Base-by-base conservation (phyloP, 2,888 invertebrate genomes). In the Leptopilina drosophilae region DNA sequence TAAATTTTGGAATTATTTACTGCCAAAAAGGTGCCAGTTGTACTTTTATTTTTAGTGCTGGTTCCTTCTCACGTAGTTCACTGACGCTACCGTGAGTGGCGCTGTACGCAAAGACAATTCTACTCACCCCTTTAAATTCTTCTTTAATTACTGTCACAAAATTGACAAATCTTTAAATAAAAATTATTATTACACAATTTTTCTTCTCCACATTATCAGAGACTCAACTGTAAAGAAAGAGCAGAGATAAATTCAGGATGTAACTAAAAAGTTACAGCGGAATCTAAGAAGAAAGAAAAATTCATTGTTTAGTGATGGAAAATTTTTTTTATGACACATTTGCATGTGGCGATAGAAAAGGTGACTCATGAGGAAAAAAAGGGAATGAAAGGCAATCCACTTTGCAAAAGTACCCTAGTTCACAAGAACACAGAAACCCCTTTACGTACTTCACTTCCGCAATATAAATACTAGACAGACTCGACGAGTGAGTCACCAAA, bases 381-480 rank as follows among this genome's bases (percentile, higher is more conserved):
- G 73, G 73, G 73, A 73, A 59, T 9, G 56, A 73, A 73, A 49
- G 49, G 56, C 73, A 73, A 73, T 73, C 73, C 73, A 73, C 73
- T 73, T 73, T 9, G 73, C 56, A 73, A 73, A 73, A 73, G 73
- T 73, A 73, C 73, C 73, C 73, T 73, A 73, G 56, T 73, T 73
- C 33, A 56, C n/a, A 59, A 26, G 73, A 73, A 73, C 56, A 73
- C 73, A 59, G 56, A 73, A 73, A 56, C 73, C 73, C 73, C 73
- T 73, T 73, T 73, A 73, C 9, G 73, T 33, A 73, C 40, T 73
- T 59, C 33, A 40, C 40, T 33, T 73, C 40, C 40, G 73, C 26
- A 73, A 59, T 59, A 73, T 73, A 73, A 73, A 73, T 73, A 73
- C 33, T 73, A 56, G n/a, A 26, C 15, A 40, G 46, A 49, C 56